A percentile compares a stretch with the other conserved stretches of the same genome.
Conservation (phyloP, 2,113 vertebrate genomes). For the Pseudopodoces humilis region DNA sequence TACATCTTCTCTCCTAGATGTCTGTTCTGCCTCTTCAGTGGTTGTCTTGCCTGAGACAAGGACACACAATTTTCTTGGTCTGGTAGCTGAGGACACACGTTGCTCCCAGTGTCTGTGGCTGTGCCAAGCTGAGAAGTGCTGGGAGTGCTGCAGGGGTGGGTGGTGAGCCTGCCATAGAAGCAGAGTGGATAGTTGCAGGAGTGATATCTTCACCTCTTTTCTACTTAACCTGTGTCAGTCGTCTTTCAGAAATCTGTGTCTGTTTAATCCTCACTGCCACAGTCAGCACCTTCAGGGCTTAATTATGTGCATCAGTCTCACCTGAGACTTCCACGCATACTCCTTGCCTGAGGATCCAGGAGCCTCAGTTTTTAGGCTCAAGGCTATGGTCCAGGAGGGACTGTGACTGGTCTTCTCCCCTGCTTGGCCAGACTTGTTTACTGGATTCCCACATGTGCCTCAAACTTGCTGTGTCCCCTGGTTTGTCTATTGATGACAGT, state of each 20-base stretch:
- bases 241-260: neutral
- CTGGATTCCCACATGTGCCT: neutral
- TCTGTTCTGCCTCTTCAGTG: neutral
- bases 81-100: neutral
- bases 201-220: neutral
- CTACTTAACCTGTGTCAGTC: neutral
- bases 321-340: neutral
- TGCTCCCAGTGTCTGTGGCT: rapidly evolving
- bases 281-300: neutral
- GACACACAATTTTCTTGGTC: rapidly evolving
- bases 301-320: neutral
- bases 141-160: neutral
- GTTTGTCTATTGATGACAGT: neutral
- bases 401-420: neutral
- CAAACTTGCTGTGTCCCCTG: neutral
- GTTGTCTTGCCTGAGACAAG: neutral
- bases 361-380: neutral
- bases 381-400: neutral
- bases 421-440: neutral
- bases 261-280: neutral
- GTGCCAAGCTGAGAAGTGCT: neutral
- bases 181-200: neutral
- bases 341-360: rapidly evolving
- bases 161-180: neutral
- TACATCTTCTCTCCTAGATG: neutral